A percentile compares a stretch with the other conserved stretches of the same genome.
Conservation (phyloP, 2,113 vertebrate genomes). For the Gnathonemus echidnorhynchus region DNA sequence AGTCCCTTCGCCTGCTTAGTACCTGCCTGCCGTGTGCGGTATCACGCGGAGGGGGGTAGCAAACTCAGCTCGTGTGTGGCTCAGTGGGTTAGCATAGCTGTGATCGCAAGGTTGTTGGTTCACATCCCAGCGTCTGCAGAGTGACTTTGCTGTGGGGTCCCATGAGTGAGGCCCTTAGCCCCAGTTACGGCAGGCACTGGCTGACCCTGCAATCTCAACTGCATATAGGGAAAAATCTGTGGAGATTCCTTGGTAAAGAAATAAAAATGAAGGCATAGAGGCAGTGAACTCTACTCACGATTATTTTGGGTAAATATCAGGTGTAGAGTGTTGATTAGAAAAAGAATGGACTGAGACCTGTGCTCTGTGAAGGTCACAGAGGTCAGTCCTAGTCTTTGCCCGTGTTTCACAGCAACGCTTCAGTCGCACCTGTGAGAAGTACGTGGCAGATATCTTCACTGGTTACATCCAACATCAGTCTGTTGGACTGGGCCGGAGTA, state of each 20-base stretch:
- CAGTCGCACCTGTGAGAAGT: not conserved
- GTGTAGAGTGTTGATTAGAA: not conserved
- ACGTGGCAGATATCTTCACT: not conserved
- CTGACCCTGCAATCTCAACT: not conserved
- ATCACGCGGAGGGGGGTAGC: not conserved
- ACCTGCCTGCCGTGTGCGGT: not conserved
- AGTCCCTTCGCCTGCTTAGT: not conserved
- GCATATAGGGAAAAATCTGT: not conserved
- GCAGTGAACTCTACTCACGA: not conserved
- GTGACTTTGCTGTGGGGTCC: not conserved
- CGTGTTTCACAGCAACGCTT: not conserved
- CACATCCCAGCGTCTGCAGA: not conserved
- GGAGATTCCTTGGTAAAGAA: not conserved
- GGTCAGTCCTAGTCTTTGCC: not conserved
- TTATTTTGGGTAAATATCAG: not conserved
- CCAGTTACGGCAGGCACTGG: not conserved
- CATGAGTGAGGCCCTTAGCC: not conserved
- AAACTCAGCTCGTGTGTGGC: not conserved
- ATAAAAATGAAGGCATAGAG: not conserved
- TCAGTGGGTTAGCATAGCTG: not conserved
- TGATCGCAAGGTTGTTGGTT: not conserved
- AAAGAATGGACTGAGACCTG: not conserved
- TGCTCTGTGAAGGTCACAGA: not conserved
- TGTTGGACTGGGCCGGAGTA: not conserved
- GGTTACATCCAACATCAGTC: not conserved